These are phyloP conservation scores for Vimba vimba DNA, from an alignment of 2,113 vertebrate species.

Conservation along the genomic window DNA sequence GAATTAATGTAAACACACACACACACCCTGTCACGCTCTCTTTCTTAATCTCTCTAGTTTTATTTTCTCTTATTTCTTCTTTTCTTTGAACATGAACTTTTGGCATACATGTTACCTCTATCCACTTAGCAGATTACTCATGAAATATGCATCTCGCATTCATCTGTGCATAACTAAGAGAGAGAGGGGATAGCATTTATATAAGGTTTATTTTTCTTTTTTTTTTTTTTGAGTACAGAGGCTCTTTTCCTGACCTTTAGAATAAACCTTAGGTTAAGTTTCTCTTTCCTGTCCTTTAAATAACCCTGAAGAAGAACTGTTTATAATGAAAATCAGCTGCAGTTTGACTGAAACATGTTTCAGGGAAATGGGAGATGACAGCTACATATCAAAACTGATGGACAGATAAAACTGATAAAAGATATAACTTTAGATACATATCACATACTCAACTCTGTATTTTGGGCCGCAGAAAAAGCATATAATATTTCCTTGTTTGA, in stretches of 20 bases:
- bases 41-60: not conserved
- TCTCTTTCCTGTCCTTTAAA: slow-evolving; percentile 17
- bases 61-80: not conserved
- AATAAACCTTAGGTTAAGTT: slow-evolving; percentile 15
- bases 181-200: not conserved
- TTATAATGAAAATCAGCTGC: not conserved
- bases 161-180: not conserved
- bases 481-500: not conserved
- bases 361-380: not conserved
- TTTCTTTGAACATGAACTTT: not conserved
- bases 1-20: slow-evolving; percentile 29
- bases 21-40: not conserved
- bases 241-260: not conserved
- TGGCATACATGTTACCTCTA: not conserved
- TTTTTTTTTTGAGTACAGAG: not conserved
- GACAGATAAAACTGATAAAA: not conserved
- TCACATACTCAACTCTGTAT: not conserved
- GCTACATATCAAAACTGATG: not conserved
- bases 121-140: slow-evolving; percentile 22
- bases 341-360: not conserved
- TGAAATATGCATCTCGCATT: slow-evolving; percentile 35
- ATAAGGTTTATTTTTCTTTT: not conserved
- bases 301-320: not conserved
- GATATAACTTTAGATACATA: not conserved
- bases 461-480: not conserved